These are phyloP conservation scores for Harpalus rubripes DNA, from an alignment of 2,888 invertebrate species.

Conservation along the genomic window DNA sequence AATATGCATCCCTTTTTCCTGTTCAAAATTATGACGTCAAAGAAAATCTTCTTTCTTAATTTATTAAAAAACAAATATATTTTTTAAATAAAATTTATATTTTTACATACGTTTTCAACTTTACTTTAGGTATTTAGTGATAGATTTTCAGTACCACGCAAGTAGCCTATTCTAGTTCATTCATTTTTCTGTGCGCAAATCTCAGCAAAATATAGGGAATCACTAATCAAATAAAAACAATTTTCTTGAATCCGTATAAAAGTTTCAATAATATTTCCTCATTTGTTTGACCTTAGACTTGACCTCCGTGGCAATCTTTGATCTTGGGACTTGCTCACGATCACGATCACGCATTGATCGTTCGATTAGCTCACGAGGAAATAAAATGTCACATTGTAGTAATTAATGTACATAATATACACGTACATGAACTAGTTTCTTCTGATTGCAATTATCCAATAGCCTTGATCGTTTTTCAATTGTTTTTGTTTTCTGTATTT, in stretches of 20 bases:
- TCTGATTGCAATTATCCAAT: not conserved
- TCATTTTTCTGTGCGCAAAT: too few relatives aligned
- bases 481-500: not conserved
- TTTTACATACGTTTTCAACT: too few relatives aligned
- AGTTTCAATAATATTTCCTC: not conserved
- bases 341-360: not conserved
- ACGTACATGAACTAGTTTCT: not conserved
- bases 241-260: not conserved
- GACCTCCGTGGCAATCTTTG: not conserved
- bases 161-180: too few relatives aligned
- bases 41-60: too few relatives aligned
- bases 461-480: not conserved
- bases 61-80: too few relatives aligned
- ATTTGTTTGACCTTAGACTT: not conserved
- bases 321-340: not conserved
- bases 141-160: too few relatives aligned
- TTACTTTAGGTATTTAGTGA: too few relatives aligned
- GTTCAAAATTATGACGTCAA: too few relatives aligned
- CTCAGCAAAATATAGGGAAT: too few relatives aligned
- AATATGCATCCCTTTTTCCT: too few relatives aligned
- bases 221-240: too few relatives aligned
- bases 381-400: not conserved
- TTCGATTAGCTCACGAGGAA: not conserved
- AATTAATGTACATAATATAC: conserved; percentile 7
- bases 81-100: too few relatives aligned